Evolutionary conservation across 2,113 vertebrate genomes (phyloP), one percentile per base, ranked within the genome.

Genomic region (Callospermophilus lateralis): DNA sequence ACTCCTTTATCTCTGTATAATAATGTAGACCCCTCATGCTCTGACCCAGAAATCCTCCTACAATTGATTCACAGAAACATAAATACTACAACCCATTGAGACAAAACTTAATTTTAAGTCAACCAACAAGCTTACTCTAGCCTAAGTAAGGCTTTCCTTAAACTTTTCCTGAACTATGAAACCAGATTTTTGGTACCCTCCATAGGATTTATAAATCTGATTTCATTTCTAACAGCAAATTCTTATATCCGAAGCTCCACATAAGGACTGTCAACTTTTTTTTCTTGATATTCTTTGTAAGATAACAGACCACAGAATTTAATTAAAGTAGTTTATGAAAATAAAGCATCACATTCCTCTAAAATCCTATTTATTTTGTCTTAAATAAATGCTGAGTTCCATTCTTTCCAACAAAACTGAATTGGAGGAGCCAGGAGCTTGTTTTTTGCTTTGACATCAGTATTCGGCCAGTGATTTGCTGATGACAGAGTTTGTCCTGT

Each of bases 141-240:
- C 12, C 24, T 22, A 80, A 72, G 32, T 45, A 48, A 93, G 4
- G 1, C 89, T 95, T 91, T 34, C 32, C n/a, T 89, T 78, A 28
- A 73, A n/a, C 91, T 93, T 86, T 15, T 86, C 55, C 93, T 94
- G 16, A 22, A 65, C 37, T 26, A 26, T 68, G 34, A 90, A 86
- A 95, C 12, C 22, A 77, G 80, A 32, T 1, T 72, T 90, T 91
- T 4, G 16, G 45, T 67, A 4, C 6, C 15, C 78, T 83, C 89
- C 88, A 89, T 94, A 65, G 65, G 67, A 81, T 86, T 85, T 79
- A 92, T 45, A 87, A 94, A 90, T 65, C 30, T 19, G 30, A 68
- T 80, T 84, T 30, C 79, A 67, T 45, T 63, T 94, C 79, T 92
- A 94, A 85, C 95, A 74, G 22, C 16, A 81, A 72, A 78, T 78